Conservation (phyloP, 2,888 invertebrate genomes). For the Erebia ligea region DNA sequence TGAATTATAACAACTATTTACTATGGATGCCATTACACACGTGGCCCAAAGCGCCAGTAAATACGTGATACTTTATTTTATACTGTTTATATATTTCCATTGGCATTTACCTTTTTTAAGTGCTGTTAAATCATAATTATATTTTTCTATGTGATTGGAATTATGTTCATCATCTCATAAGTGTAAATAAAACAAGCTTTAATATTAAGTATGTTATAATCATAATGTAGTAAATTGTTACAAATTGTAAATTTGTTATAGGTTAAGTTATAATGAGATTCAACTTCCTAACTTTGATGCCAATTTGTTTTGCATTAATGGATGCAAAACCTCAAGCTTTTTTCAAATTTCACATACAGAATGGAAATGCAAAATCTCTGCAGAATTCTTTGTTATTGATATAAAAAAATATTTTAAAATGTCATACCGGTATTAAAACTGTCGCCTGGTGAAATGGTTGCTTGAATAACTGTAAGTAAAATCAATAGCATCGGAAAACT, state of each 20-base stretch:
- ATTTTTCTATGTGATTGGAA: constrained; percentile 49
- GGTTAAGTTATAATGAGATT: constrained; percentile 59
- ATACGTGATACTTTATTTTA: constrained; percentile 56
- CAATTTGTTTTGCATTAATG: constrained; percentile 40
- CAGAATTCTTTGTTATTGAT: background rate
- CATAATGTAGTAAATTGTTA: constrained; percentile 71
- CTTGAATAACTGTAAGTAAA: no score
- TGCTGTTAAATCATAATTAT: constrained; percentile 46
- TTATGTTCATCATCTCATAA: constrained; percentile 47
- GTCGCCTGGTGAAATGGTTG: background rate
- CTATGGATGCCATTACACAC: constrained; percentile 30
- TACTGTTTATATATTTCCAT: constrained; percentile 55
- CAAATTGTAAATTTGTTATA: constrained; percentile 74
- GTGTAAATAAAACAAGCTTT: constrained; percentile 70
- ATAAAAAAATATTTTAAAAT: background rate
- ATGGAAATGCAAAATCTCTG: background rate
- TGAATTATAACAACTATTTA: constrained; percentile 39
- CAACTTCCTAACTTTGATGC: constrained; percentile 63
- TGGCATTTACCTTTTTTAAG: constrained; percentile 63
- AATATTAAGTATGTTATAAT: constrained; percentile 71
- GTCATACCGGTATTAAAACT: background rate
- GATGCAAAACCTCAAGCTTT: constrained; percentile 34
- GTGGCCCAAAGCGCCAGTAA: constrained; percentile 41
- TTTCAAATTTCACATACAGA: constrained; percentile 14
- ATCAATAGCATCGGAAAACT: no score